Evolutionary conservation across 1,140 invertebrate genomes (phyloP).

Genomic region (Xylocopa sonorina): DNA sequence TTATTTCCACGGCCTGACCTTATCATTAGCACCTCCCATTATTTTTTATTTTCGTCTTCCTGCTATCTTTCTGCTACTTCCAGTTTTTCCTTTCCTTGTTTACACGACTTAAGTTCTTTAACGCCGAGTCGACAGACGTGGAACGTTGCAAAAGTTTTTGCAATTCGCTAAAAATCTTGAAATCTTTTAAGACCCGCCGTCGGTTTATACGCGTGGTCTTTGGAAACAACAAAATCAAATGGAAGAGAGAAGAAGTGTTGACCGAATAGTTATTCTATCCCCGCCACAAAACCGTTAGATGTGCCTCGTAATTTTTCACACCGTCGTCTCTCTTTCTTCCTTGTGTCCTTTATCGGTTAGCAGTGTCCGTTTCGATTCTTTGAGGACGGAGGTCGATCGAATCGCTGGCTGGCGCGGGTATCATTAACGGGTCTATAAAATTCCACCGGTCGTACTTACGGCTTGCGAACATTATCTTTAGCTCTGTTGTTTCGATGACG

Average conservation of each 20-base stretch:
- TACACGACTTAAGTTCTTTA: neutral
- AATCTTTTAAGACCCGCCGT: neutral
- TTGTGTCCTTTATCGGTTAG: constrained; percentile 14
- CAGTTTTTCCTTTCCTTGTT: neutral
- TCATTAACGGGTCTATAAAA: constrained; percentile 63
- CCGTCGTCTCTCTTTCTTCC: neutral
- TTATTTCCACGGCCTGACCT: neutral
- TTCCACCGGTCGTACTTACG: constrained; percentile 35
- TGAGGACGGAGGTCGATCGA: constrained; percentile 46
- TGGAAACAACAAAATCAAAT: neutral
- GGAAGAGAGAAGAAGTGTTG: neutral
- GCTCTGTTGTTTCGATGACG: neutral
- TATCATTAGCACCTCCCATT: constrained; percentile 11
- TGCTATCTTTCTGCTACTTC: neutral
- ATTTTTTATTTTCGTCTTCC: constrained; percentile 12
- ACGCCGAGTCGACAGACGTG: neutral
- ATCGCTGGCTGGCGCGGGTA: constrained; percentile 40
- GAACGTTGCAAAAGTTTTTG: neutral
- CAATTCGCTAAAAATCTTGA: neutral
- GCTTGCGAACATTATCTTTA: constrained; percentile 9
- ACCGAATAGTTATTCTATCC: neutral
- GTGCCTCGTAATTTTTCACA: neutral
- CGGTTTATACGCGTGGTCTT: neutral
- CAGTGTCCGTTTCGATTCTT: constrained; percentile 18
- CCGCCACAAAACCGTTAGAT: neutral